Conservation (phyloP, 2,797 vertebrate species). For the Centroberyx gerrardi region DNA sequence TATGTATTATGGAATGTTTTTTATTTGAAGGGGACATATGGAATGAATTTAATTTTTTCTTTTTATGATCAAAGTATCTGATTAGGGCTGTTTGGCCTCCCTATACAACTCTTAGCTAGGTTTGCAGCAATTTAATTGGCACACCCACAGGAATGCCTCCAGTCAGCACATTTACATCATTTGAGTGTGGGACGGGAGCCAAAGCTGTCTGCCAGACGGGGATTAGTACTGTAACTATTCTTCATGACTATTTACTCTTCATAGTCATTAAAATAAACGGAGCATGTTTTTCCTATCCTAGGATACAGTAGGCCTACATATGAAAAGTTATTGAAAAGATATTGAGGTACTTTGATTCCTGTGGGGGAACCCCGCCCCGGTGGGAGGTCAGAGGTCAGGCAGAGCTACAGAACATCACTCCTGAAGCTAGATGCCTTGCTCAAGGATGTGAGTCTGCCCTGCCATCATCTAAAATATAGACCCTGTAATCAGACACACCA, state of each 20-base stretch:
- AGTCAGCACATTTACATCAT: background rate
- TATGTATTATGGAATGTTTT: background rate
- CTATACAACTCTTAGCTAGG: background rate
- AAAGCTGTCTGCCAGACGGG: too few species aligned
- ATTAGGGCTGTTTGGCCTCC: background rate
- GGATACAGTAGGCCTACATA: too few species aligned
- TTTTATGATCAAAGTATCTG: too few species aligned
- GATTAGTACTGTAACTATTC: too few species aligned
- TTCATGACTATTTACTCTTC: too few species aligned
- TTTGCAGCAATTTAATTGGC: constrained; percentile 4
- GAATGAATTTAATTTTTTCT: too few species aligned
- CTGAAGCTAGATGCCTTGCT: too few species aligned
- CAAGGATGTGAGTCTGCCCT: background rate
- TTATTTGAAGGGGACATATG: background rate
- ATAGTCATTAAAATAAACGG: too few species aligned
- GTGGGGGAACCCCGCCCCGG: background rate
- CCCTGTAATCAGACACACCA: too few species aligned
- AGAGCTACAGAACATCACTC: background rate
- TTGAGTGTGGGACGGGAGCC: background rate
- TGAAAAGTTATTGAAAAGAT: background rate
- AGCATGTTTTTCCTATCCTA: too few species aligned
- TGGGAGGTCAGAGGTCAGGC: background rate
- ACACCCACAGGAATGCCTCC: background rate
- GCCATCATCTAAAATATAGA: background rate
- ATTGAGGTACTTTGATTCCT: background rate